Base-by-base conservation (phyloP, 2,888 invertebrate species). In the Hipparchia semele region DNA sequence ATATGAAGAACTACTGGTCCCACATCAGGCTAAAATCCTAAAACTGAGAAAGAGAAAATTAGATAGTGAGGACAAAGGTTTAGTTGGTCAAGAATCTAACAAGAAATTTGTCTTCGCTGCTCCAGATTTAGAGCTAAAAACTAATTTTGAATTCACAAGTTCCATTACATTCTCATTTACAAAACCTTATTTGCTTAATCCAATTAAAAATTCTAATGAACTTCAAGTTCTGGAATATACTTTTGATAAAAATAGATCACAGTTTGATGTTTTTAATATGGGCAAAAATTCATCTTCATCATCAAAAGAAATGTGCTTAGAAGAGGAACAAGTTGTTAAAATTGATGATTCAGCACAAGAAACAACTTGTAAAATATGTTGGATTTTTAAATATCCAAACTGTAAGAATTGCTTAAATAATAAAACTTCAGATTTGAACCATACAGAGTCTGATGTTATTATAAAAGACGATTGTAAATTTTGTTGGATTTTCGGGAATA, bases 1-100 rank as follows among this genome's bases (percentile, higher is more conserved):
- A 79, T 90, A 88, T 76, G 84, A 81, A 83, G 89, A 90, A 68
- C 78, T 90, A 68, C 69, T 83, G 54, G 39, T 89, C 72, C 80
- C 88, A 61, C 73, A 76, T 33, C 76, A 82, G 71, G 86, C 87
- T 45, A 82, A 79, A 56, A 72, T 74, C 9, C 5, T 61, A 39
- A 53, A 13, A 53, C 39, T 69, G 12, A 49, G 1, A 51, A 61
- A 69, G 13, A n/a, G 54, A 53, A 69, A 61, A 13, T 7, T 61
- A 7, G 9, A 54, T 53, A 6, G 13, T n/a, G 23, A 61, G 61
- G 13, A 59, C n/a, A 69, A 60, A 9, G 39, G 13, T 60, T 8
- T 7, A 2, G 12, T 53, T 65, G 23, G 12, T 13, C 45, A 65
- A 69, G 33, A 45, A 45, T 33, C 49, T 9, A 73, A 33, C n/a